phyloP scores from a whole-genome alignment of 2,888 invertebrate species.

The Cenopis cana region DNA sequence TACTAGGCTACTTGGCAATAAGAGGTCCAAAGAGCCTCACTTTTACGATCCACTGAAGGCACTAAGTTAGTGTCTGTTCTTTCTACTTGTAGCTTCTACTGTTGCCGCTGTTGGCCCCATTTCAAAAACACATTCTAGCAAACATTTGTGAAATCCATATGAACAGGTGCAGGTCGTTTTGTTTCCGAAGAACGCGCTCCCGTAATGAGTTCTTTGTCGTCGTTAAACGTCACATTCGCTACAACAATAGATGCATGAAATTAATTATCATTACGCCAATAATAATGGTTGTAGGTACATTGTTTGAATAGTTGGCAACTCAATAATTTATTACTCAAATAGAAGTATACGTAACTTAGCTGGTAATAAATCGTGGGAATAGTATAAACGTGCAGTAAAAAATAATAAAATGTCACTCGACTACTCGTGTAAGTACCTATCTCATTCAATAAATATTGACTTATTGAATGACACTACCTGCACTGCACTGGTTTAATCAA shows the following conservation, averaged over 20 bases:
- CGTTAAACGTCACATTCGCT: conserved; percentile 19
- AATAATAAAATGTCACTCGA: not conserved
- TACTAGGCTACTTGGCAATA: too few species aligned
- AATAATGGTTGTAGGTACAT: conserved; percentile 17
- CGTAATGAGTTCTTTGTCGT: conserved; percentile 23
- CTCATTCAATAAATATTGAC: not conserved
- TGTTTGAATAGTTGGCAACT: conserved; percentile 31
- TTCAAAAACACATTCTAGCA: conserved; percentile 21
- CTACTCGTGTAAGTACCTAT: not conserved
- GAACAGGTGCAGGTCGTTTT: conserved; percentile 32
- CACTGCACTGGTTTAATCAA: too few species aligned
- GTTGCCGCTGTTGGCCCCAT: conserved; percentile 15
- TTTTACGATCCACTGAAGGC: not conserved
- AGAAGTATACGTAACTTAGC: conserved; percentile 1
- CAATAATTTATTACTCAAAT: conserved; percentile 15
- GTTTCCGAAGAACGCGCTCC: conserved; percentile 3
- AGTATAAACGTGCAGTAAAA: conserved; percentile 4
- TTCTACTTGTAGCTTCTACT: conserved; percentile 15
- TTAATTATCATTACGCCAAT: conserved; percentile 37
- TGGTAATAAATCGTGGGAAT: conserved; percentile 6
- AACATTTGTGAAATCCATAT: conserved; percentile 26
- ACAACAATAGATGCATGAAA: conserved; percentile 36
- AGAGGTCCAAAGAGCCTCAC: too few species aligned
- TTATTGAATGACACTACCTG: too few species aligned
- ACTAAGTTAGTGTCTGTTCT: not conserved